These are phyloP conservation scores for Crotophaga sulcirostris DNA, from an alignment of 2,113 vertebrate genomes.

Conservation along the genomic window DNA sequence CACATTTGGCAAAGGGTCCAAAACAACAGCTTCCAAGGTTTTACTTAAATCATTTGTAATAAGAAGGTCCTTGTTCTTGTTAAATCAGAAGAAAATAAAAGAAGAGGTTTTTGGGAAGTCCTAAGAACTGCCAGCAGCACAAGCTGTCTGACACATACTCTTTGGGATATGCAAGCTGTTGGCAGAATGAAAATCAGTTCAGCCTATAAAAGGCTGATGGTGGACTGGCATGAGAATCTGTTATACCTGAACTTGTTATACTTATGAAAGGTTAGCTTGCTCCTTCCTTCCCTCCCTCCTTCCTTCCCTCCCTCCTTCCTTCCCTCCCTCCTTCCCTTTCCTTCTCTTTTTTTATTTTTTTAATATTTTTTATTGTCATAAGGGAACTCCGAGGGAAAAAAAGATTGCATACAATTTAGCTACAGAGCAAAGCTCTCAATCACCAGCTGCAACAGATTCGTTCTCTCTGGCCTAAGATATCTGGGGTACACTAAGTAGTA, in stretches of 20 bases:
- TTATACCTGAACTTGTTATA: not conserved
- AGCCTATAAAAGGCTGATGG: not conserved
- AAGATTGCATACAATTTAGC: not conserved
- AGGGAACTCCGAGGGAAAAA: not conserved
- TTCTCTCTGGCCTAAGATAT: not conserved
- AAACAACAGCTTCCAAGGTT: not conserved
- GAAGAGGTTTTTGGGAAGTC: not conserved
- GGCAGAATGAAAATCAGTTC: not conserved
- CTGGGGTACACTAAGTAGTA: not conserved
- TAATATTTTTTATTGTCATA: not conserved
- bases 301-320: no score
- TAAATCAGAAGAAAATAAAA: not conserved
- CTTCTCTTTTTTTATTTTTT: not conserved
- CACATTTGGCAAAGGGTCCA: not conserved
- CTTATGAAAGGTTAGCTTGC: not conserved
- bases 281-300: not conserved
- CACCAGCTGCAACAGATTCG: not conserved
- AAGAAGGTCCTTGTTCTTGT: not conserved
- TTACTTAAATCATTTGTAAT: not conserved
- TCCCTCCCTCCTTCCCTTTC: no score
- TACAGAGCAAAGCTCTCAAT: not conserved
- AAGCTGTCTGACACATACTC: rapidly evolving
- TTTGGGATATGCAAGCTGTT: not conserved
- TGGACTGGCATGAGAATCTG: not conserved
- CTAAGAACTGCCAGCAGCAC: not conserved